These are phyloP conservation scores for Charaxes varanes DNA, from an alignment of 1,140 invertebrate genomes.

Conservation along the genomic window DNA sequence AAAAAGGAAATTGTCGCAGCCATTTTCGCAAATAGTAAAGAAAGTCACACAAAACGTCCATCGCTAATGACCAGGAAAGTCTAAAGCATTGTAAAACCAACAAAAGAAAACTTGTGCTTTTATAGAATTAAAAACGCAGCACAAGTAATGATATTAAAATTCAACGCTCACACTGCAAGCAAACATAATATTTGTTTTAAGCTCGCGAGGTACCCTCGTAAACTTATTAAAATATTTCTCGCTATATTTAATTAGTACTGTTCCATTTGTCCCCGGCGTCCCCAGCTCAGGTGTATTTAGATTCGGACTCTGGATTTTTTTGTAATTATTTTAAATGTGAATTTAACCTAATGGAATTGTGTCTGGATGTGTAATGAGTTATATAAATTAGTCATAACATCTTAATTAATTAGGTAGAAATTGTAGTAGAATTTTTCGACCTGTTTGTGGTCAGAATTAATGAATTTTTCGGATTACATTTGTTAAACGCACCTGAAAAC, in stretches of 20 bases:
- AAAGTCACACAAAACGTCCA: constrained; percentile 16
- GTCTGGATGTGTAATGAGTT: constrained; percentile 2
- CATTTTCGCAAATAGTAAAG: constrained; percentile 1
- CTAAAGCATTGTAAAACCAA: constrained; percentile 17
- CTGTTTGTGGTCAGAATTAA: no score
- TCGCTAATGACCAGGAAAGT: constrained; percentile 23
- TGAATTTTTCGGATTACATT: no score
- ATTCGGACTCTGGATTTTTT: constrained; percentile 15
- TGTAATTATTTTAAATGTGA: constrained; percentile 14
- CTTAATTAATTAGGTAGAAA: no score
- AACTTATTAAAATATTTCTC: constrained; percentile 71
- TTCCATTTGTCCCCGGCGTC: constrained; percentile 51
- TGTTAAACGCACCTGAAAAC: no score
- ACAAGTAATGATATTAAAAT: constrained; percentile 69
- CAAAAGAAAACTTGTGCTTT: constrained; percentile 50
- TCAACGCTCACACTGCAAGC: constrained; percentile 50
- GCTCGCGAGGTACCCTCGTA: constrained; percentile 43
- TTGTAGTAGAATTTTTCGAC: no score
- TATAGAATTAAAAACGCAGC: constrained; percentile 67
- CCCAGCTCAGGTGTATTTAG: constrained; percentile 41
- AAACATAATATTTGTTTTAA: constrained; percentile 69
- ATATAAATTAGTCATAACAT: no score
- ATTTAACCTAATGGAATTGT: constrained; percentile 7
- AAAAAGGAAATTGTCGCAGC: no score
- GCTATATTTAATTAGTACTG: constrained; percentile 64